phyloP scores from a whole-genome alignment of 1,140 invertebrate species.

The Neuroterus valhalla region DNA sequence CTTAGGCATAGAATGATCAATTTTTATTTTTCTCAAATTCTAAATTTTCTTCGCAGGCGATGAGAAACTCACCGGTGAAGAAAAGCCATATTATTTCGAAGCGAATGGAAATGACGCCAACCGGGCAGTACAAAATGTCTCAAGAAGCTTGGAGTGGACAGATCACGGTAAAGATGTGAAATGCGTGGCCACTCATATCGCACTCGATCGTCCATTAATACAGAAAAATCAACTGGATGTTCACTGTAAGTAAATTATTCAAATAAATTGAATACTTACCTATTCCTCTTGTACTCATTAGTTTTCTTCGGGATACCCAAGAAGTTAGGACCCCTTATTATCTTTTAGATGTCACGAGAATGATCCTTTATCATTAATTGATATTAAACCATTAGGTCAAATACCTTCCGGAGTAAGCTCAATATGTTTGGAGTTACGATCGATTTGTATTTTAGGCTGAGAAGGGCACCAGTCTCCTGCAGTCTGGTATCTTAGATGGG shows the following conservation, averaged over 20 bases:
- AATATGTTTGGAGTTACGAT: no score
- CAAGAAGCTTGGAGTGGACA: constrained; percentile 76
- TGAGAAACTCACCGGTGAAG: constrained; percentile 76
- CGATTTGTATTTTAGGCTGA: no score
- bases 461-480: no score
- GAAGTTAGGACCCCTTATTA: no score
- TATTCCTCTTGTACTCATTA: neutral
- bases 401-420: no score
- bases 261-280: neutral
- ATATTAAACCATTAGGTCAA: no score
- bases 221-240: constrained; percentile 77
- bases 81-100: constrained; percentile 74
- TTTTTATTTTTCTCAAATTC: constrained; percentile 23
- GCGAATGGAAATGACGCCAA: constrained; percentile 53
- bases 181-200: constrained; percentile 81
- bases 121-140: constrained; percentile 78
- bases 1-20: constrained; percentile 33
- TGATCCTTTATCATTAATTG: no score
- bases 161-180: constrained; percentile 80
- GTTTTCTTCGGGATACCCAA: no score
- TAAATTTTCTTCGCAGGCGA: constrained; percentile 72
- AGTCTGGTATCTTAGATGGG: no score
- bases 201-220: constrained; percentile 72
- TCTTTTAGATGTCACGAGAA: no score
- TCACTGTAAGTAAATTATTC: constrained; percentile 76